Conservation (phyloP, 2,113 vertebrate genomes). For the Actinemys pallida region DNA sequence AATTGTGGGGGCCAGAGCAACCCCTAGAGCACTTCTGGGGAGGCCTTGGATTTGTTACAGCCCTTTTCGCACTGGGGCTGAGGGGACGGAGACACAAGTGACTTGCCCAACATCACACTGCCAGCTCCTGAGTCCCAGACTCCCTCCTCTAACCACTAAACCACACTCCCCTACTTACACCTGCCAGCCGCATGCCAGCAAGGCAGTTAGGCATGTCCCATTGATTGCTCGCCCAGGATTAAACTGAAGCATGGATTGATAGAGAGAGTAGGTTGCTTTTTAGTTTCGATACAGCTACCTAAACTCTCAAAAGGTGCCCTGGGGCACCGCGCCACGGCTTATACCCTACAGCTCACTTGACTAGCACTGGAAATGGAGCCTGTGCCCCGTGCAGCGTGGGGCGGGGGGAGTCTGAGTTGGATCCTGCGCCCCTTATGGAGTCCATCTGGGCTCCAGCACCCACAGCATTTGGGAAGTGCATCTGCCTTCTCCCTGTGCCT, state of each 20-base stretch:
- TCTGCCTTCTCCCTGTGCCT: neutral
- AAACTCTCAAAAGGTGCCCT: neutral
- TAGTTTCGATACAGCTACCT: neutral
- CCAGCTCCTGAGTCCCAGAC: too few relatives aligned
- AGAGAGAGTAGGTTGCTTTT: neutral
- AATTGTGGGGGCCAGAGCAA: neutral
- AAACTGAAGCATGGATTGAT: neutral
- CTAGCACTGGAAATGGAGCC: neutral
- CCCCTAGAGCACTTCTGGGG: neutral
- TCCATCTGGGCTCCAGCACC: too few relatives aligned
- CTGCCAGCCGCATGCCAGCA: neutral
- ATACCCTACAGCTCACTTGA: neutral
- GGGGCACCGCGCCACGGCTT: neutral
- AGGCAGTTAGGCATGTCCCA: neutral
- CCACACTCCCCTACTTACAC: neutral
- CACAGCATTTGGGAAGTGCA: neutral
- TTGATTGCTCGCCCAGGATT: neutral
- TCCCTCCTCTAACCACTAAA: too few relatives aligned
- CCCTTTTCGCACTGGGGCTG: too few relatives aligned
- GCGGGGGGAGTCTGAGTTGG: accelerated
- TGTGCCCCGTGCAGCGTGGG: accelerated
- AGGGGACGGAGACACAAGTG: too few relatives aligned
- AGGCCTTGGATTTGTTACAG: too few relatives aligned
- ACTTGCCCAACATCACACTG: too few relatives aligned
- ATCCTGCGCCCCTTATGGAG: accelerated